Conservation (phyloP, 1,140 invertebrate species). For the Bombus consobrinus region DNA sequence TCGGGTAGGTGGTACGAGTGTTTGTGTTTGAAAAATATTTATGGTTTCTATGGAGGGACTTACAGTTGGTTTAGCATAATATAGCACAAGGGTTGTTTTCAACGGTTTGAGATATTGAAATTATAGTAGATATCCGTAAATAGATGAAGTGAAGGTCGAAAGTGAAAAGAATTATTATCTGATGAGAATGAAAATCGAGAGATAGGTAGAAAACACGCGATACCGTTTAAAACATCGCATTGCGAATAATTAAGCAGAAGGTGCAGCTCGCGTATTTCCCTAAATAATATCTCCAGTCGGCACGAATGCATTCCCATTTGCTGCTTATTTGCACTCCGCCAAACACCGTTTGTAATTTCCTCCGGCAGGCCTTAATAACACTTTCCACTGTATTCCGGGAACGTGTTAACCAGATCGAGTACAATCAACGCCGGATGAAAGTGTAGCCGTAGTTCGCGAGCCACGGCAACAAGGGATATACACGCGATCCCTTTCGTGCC, state of each 20-base stretch:
- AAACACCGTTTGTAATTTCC: slow-evolving; percentile 53
- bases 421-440: slow-evolving; percentile 59
- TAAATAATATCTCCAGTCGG: slow-evolving; percentile 24
- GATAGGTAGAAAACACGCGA: neutral
- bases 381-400: slow-evolving; percentile 61
- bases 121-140: neutral
- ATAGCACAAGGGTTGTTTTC: neutral
- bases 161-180: neutral
- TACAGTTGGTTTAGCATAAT: neutral
- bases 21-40: slow-evolving; percentile 27
- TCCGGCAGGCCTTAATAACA: slow-evolving; percentile 58
- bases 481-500: slow-evolving; percentile 60
- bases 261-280: neutral
- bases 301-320: slow-evolving; percentile 43
- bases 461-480: slow-evolving; percentile 54
- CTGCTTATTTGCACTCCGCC: slow-evolving; percentile 52
- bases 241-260: slow-evolving; percentile 17
- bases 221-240: neutral
- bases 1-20: neutral
- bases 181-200: neutral
- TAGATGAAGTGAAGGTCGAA: neutral
- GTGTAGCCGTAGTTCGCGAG: slow-evolving; percentile 41
- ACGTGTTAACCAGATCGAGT: slow-evolving; percentile 69
- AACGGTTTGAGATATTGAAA: neutral
- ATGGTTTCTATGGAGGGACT: neutral